Conservation (phyloP, 2,797 vertebrate genomes). For the Melanotaenia maccullochi region DNA sequence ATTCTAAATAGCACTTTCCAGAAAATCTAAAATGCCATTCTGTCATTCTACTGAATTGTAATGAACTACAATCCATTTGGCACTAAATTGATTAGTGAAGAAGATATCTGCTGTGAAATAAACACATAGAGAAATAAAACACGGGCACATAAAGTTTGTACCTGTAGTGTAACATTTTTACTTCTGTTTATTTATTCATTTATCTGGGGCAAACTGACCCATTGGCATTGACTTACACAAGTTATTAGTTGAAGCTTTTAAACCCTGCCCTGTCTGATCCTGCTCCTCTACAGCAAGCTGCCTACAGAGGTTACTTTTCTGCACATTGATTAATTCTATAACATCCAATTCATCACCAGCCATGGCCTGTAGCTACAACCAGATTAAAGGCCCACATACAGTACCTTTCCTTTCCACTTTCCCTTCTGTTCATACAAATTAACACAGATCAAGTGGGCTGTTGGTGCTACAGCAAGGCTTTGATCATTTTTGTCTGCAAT, state of each 20-base stretch:
- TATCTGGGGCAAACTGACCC: conserved; percentile 61
- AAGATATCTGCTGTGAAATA: conserved; percentile 25
- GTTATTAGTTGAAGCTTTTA: conserved; percentile 58
- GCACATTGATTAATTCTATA: conserved; percentile 48
- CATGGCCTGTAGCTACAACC: conserved; percentile 21
- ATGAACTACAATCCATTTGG: conserved; percentile 36
- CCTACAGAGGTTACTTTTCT: conserved; percentile 57
- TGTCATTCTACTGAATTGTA: conserved; percentile 30
- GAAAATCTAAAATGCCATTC: not conserved
- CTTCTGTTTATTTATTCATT: conserved; percentile 46
- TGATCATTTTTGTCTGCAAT: conserved; percentile 44
- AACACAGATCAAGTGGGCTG: conserved; percentile 67
- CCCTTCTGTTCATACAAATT: conserved; percentile 62
- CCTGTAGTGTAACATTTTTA: conserved; percentile 36
- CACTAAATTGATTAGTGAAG: conserved; percentile 9
- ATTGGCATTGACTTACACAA: conserved; percentile 63
- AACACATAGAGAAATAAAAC: conserved; percentile 18
- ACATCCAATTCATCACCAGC: conserved; percentile 47
- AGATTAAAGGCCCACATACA: conserved; percentile 30
- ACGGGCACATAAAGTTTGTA: conserved; percentile 7
- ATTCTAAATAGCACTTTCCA: not conserved
- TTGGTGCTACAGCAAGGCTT: conserved; percentile 49
- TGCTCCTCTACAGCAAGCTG: conserved; percentile 28
- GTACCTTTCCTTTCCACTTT: conserved; percentile 39
- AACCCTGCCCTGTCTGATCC: conserved; percentile 44